Evolutionary conservation across 2,797 vertebrate genomes (phyloP), one percentile per base, ranked within the genome.

Genomic region (Protonibea diacanthus): DNA sequence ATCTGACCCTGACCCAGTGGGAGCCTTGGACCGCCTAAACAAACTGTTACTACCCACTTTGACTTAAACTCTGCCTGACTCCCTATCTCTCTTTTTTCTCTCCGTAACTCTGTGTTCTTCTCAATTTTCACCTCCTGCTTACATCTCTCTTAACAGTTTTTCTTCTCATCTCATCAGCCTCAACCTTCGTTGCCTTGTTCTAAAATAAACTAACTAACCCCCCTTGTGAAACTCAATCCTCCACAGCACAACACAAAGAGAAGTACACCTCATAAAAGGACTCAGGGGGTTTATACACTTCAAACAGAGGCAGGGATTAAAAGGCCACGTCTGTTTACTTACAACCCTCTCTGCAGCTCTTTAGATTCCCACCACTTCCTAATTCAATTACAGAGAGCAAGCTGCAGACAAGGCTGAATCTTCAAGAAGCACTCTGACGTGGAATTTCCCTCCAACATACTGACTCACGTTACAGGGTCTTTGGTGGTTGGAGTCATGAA

Each of bases 321-420:
- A 92, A 91, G 91, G 86, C 89, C 89, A 87, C 74, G 89, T 91
- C 85, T 94, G 91, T 94, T 93, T 94, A 94, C 90, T 90, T 92
- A 88, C 84, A 89, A 87, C 71, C 88, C 92, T 92, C 86, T 93
- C 88, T 92, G 86, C 87, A 82, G 92, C 91, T 91, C 86, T 92
- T 89, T 83, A 90, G 85, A 87, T 90, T 86, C 89, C 86, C 86
- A 88, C 90, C 89, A 90, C 91, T 93, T 94, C 93, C 92, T 93
- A 90, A 92, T 93, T 94, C 86, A 94, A 94, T 94, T 92, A 93
- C 65, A 65, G 67, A 83, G 82, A 38, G 82, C 65, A 76, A 88
- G 85, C 82, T 80, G 82, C 62, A 85, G 81, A 88, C 80, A 66
- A 83, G 77, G 66, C 79, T 33, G 65, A 86, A 86, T 91, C 81